Evolutionary conservation across 2,797 vertebrate species (phyloP).

Genomic region (Sphenopsis melanotis): DNA sequence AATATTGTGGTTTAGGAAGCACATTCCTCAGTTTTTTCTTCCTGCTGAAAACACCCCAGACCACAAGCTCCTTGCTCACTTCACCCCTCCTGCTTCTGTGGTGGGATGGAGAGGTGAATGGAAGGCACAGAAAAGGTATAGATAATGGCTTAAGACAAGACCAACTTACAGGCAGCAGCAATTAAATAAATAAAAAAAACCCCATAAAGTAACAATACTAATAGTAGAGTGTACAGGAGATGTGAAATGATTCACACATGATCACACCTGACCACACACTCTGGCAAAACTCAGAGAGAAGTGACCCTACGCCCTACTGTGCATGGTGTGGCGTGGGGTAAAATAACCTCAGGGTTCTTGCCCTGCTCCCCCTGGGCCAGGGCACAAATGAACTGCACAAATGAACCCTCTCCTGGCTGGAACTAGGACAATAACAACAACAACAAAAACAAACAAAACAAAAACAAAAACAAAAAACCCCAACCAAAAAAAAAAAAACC

Average conservation of each 20-base stretch:
- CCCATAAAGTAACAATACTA: accelerated
- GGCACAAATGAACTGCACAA: neutral
- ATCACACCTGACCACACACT: neutral
- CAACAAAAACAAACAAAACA: neutral
- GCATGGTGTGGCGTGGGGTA: neutral
- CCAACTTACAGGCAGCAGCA: neutral
- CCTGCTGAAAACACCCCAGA: neutral
- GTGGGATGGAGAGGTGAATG: neutral
- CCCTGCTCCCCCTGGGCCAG: neutral
- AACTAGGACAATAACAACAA: neutral
- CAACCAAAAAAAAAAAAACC: too few species aligned
- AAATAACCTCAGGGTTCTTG: neutral
- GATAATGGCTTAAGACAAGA: neutral
- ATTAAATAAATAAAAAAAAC: neutral
- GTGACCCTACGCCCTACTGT: neutral
- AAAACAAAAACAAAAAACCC: too few species aligned
- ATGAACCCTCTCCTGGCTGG: neutral
- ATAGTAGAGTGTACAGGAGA: neutral
- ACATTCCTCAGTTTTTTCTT: neutral
- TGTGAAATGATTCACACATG: accelerated
- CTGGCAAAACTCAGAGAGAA: neutral
- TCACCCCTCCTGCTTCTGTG: neutral
- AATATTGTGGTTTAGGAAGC: neutral
- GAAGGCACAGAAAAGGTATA: neutral
- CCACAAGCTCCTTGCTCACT: neutral